phyloP scores from a whole-genome alignment of 2,113 vertebrate species.

The Abramis brama region DNA sequence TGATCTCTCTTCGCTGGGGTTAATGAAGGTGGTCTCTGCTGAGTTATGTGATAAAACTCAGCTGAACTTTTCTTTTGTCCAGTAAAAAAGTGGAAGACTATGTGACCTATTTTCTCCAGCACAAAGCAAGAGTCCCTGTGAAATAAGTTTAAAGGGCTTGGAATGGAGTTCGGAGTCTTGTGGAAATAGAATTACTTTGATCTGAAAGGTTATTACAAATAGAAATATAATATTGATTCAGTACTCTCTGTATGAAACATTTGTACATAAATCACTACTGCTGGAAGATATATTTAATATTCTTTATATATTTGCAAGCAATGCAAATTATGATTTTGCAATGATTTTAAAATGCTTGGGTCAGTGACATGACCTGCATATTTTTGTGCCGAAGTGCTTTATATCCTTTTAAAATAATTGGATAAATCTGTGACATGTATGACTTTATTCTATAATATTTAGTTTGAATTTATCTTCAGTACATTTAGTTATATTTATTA shows the following conservation, averaged over 20 bases:
- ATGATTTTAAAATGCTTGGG: background rate
- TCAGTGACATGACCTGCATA: too few relatives aligned
- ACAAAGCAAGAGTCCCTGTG: slow-evolving; percentile 9
- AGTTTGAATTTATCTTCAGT: too few relatives aligned
- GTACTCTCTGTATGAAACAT: background rate
- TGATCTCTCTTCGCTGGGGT: slow-evolving; percentile 50
- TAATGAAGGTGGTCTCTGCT: slow-evolving; percentile 57
- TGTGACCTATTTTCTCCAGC: slow-evolving; percentile 47
- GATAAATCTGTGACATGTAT: too few relatives aligned
- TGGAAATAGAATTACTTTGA: slow-evolving; percentile 7
- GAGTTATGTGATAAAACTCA: slow-evolving; percentile 51
- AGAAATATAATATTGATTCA: background rate
- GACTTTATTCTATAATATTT: too few relatives aligned
- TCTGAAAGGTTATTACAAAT: slow-evolving; percentile 15
- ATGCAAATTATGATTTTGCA: background rate
- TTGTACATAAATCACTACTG: background rate
- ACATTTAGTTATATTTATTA: too few relatives aligned
- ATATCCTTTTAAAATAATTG: too few relatives aligned
- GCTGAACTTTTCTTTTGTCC: slow-evolving; percentile 49
- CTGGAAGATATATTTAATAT: background rate
- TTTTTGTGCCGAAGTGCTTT: too few relatives aligned
- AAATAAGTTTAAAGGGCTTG: slow-evolving; percentile 7
- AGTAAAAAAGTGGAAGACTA: slow-evolving; percentile 1
- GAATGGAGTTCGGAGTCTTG: background rate
- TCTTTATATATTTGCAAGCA: background rate